Conservation (phyloP, 2,888 invertebrate genomes). For the Caenorhabditis plicata region DNA sequence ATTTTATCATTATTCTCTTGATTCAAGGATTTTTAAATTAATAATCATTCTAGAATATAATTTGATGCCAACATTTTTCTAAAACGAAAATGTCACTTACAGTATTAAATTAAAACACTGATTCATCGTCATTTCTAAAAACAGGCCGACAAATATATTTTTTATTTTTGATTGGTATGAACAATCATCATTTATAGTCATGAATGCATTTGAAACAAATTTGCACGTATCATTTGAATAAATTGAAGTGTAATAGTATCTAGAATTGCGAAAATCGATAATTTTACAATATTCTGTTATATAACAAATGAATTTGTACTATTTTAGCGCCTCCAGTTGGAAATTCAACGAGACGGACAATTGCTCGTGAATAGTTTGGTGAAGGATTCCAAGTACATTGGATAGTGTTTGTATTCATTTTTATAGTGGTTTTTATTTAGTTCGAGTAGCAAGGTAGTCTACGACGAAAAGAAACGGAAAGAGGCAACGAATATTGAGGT, state of each 20-base stretch:
- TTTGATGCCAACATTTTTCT: too few relatives aligned
- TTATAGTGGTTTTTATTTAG: not conserved
- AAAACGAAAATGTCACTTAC: not conserved
- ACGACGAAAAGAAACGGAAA: conserved; percentile 17
- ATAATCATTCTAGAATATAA: too few relatives aligned
- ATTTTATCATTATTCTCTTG: too few relatives aligned
- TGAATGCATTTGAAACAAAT: too few relatives aligned
- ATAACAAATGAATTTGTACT: not conserved
- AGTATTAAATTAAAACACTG: not conserved
- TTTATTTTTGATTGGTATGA: too few relatives aligned
- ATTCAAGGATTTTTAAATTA: too few relatives aligned
- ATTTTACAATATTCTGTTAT: too few relatives aligned
- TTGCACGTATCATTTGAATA: too few relatives aligned
- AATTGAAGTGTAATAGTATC: too few relatives aligned
- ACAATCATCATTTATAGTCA: too few relatives aligned
- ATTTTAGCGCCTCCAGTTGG: conserved; percentile 50
- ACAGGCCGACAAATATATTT: too few relatives aligned
- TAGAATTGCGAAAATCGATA: too few relatives aligned
- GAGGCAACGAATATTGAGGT: conserved; percentile 37
- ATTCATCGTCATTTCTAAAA: conserved; percentile 1
- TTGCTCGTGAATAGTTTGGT: conserved; percentile 37
- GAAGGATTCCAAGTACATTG: conserved; percentile 28
- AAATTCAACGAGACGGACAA: conserved; percentile 54
- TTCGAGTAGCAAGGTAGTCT: not conserved
- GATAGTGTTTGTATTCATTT: not conserved